phyloP scores from a whole-genome alignment of 1,140 invertebrate genomes.

The Colletes latitarsis region DNA sequence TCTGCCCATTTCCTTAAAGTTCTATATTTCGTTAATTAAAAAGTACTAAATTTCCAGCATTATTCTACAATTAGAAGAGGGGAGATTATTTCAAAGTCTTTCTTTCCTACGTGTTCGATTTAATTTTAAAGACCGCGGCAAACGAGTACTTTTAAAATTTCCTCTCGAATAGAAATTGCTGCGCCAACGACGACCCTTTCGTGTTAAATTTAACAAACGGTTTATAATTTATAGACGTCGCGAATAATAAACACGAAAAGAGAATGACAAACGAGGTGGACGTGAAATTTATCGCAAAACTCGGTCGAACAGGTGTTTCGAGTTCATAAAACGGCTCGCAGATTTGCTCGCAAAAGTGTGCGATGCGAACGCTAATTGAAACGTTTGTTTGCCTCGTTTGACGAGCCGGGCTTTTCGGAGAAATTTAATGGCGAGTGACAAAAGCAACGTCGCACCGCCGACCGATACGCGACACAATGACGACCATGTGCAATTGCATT shows the following conservation, averaged over 20 bases:
- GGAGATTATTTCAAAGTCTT: no score
- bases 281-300: constrained; percentile 30
- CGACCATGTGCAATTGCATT: constrained; percentile 46
- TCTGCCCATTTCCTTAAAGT: no score
- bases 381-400: constrained; percentile 60
- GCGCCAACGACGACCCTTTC: neutral
- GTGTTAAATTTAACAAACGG: constrained; percentile 5
- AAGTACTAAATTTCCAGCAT: no score
- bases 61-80: no score
- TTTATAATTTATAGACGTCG: constrained; percentile 9
- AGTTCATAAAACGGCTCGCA: constrained; percentile 42
- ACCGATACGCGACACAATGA: constrained; percentile 21
- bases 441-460: constrained; percentile 46
- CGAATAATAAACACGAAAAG: constrained; percentile 8
- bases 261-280: constrained; percentile 5
- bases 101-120: neutral
- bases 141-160: neutral
- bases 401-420: constrained; percentile 51
- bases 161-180: no score
- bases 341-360: constrained; percentile 50
- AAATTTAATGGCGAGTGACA: constrained; percentile 59
- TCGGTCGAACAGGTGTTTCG: constrained; percentile 31
- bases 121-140: neutral
- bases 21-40: no score
- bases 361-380: constrained; percentile 60